phyloP scores from a whole-genome alignment of 2,113 vertebrate genomes.

The Formicarius rufipectus region DNA sequence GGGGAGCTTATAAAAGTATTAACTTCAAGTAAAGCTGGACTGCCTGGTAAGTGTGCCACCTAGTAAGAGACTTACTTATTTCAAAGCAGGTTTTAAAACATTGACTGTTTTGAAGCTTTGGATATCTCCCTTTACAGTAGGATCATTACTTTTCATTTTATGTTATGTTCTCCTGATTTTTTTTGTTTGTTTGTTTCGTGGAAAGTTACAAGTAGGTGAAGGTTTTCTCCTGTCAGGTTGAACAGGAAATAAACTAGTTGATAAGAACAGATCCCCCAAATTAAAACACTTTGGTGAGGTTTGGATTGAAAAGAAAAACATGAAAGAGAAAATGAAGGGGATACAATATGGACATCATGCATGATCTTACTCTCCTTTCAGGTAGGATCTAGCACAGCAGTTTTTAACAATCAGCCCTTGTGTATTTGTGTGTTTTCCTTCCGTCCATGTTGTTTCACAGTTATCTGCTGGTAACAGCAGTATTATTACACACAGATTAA shows the following conservation, averaged over 20 bases:
- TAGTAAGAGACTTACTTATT: not conserved
- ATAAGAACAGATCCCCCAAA: not conserved
- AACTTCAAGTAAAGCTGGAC: not conserved
- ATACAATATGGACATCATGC: not conserved
- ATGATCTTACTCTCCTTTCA: not conserved
- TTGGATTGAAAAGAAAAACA: not conserved
- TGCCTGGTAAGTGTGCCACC: constrained; percentile 22
- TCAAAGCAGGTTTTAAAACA: not conserved
- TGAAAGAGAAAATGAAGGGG: not conserved
- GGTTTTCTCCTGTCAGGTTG: not conserved
- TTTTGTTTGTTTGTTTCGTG: not conserved
- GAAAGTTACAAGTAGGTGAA: not conserved
- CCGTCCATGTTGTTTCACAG: constrained; percentile 53
- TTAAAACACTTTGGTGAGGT: not conserved
- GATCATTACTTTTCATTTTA: not conserved
- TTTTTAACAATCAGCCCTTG: constrained; percentile 31
- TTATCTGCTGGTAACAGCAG: constrained; percentile 66
- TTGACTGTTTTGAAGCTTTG: not conserved
- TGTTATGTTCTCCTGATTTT: not conserved
- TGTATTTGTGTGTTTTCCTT: constrained; percentile 26
- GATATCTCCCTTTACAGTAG: not conserved
- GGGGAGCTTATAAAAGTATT: constrained; percentile 25
- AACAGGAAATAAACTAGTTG: not conserved
- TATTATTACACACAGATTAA: constrained; percentile 68
- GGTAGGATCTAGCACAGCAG: not conserved